Conservation (phyloP, 2,113 vertebrate species). For the Paramisgurnus dabryanus region DNA sequence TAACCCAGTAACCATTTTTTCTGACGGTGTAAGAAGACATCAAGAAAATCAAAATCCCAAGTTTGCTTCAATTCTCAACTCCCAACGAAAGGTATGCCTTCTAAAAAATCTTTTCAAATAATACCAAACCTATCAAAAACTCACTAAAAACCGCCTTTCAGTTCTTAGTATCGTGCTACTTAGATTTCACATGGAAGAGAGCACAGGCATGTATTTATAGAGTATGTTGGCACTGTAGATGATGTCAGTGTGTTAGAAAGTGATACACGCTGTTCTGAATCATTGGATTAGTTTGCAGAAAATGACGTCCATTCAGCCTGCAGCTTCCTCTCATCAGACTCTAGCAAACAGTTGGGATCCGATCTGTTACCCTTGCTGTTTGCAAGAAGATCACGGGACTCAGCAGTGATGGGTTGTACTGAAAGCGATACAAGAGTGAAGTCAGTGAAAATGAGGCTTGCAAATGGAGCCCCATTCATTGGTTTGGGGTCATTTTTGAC, state of each 20-base stretch:
- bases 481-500: constrained; percentile 27
- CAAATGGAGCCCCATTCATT: constrained; percentile 5
- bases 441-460: constrained; percentile 36
- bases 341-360: constrained; percentile 13
- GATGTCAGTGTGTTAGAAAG: constrained; percentile 13
- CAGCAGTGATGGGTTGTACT: not conserved
- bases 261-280: constrained; percentile 34
- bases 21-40: too few species aligned
- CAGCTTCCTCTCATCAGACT: constrained; percentile 24
- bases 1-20: too few species aligned
- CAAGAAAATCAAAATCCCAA: too few species aligned
- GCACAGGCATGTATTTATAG: not conserved
- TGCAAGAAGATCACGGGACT: constrained; percentile 29
- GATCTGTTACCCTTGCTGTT: constrained; percentile 34
- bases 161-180: too few species aligned
- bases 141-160: too few species aligned
- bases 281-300: constrained; percentile 43
- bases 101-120: not conserved
- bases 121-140: not conserved
- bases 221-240: constrained; percentile 12
- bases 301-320: constrained; percentile 39
- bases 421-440: constrained; percentile 1
- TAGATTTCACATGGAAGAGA: not conserved
- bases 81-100: not conserved
- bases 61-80: too few species aligned